A percentile compares a stretch with the other conserved stretches of the same genome.
phyloP scores from a whole-genome alignment of 2,888 invertebrate species.

The Stratiomys singularior region DNA sequence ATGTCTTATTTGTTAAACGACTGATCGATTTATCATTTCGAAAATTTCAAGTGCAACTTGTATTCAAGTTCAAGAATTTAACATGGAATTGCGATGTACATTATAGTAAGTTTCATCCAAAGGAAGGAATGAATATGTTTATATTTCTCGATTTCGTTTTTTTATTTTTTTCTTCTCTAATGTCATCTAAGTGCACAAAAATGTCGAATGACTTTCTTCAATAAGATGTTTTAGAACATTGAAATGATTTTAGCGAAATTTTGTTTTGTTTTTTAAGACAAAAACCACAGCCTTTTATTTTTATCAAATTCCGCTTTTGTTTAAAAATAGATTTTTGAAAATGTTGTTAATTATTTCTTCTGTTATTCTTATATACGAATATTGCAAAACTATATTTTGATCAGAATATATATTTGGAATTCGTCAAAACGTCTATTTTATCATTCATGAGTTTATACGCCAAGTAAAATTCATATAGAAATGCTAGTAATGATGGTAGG shows the following conservation, averaged over 20 bases:
- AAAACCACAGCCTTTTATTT: slow-evolving; percentile 44
- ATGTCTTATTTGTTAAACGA: slow-evolving; percentile 1
- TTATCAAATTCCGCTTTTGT: slow-evolving; percentile 34
- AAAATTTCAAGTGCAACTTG: slow-evolving; percentile 20
- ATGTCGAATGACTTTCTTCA: neutral
- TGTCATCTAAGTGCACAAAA: slow-evolving; percentile 21
- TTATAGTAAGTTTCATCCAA: slow-evolving; percentile 21
- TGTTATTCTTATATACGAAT: slow-evolving; percentile 22
- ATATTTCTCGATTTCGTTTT: neutral
- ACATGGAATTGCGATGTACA: slow-evolving; percentile 14
- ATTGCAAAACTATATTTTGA: slow-evolving; percentile 18
- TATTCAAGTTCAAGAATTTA: neutral
- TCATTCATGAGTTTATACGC: neutral
- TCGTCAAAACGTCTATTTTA: neutral
- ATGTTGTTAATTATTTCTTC: neutral
- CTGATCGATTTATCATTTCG: neutral
- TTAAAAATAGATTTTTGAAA: slow-evolving; percentile 25
- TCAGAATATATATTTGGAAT: slow-evolving; percentile 8
- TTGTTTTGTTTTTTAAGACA: slow-evolving; percentile 33
- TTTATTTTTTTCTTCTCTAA: neutral
- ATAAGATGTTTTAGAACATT: slow-evolving; percentile 18
- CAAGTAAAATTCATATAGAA: slow-evolving; percentile 14
- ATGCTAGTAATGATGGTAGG: neutral
- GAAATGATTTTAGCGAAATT: slow-evolving; percentile 29
- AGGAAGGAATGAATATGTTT: slow-evolving; percentile 17